These are phyloP conservation scores for Periparus ater DNA, from an alignment of 2,797 vertebrate species.

Conservation along the genomic window DNA sequence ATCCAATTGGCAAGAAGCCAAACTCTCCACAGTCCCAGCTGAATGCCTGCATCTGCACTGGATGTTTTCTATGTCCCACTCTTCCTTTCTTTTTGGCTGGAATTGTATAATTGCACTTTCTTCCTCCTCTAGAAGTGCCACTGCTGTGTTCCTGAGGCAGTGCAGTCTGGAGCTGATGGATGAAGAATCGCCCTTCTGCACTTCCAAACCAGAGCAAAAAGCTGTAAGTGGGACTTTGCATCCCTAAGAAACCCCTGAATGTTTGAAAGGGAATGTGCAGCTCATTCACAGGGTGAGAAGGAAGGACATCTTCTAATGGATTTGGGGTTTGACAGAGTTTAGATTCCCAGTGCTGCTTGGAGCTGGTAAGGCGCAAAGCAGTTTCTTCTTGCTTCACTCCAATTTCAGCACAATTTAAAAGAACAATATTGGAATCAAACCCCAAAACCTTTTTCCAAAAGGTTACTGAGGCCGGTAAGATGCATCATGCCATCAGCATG, in stretches of 20 bases:
- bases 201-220: too few species aligned
- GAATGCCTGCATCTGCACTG: not conserved
- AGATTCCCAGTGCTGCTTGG: too few species aligned
- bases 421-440: too few species aligned
- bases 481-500: too few species aligned
- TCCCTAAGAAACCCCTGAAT: not conserved
- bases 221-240: too few species aligned
- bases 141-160: not conserved
- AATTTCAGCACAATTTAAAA: too few species aligned
- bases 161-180: not conserved
- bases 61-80: not conserved
- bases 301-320: not conserved
- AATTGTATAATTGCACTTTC: not conserved
- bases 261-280: not conserved
- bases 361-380: too few species aligned
- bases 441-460: too few species aligned
- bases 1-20: slow-evolving; percentile 31
- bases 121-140: not conserved
- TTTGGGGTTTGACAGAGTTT: too few species aligned
- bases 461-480: too few species aligned
- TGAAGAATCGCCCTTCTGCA: too few species aligned
- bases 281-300: not conserved
- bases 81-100: not conserved
- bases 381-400: too few species aligned
- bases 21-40: not conserved